Conservation (phyloP, 2,888 invertebrate genomes). For the Amitus sp. region DNA sequence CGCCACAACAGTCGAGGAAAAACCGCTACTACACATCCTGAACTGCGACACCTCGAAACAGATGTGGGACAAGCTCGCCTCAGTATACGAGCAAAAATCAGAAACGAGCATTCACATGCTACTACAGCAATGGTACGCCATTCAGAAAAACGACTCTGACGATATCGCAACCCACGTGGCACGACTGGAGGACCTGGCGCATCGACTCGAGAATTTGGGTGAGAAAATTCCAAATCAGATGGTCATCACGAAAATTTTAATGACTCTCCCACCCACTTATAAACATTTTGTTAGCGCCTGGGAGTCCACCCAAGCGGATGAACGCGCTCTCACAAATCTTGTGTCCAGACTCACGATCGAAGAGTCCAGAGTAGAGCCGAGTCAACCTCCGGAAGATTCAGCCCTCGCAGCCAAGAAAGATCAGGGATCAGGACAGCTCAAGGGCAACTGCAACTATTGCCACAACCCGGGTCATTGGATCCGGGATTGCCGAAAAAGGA, state of each 20-base stretch:
- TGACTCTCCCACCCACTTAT: conserved; percentile 34
- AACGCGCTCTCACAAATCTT: conserved; percentile 22
- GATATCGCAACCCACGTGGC: conserved; percentile 42
- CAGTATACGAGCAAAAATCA: conserved; percentile 46
- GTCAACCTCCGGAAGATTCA: background rate
- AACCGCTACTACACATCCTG: conserved; percentile 37
- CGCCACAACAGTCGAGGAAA: conserved; percentile 18
- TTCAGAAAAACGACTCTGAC: conserved; percentile 23
- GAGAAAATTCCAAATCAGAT: conserved; percentile 31
- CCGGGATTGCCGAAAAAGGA: conserved; percentile 14
- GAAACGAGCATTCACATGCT: conserved; percentile 43
- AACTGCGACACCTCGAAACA: conserved; percentile 43
- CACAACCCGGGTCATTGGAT: conserved; percentile 15
- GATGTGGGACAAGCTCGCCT: conserved; percentile 48
- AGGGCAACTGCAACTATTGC: conserved; percentile 10
- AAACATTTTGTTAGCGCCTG: conserved; percentile 38
- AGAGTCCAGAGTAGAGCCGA: conserved; percentile 6
- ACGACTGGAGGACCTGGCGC: conserved; percentile 38
- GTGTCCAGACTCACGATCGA: conserved; percentile 22
- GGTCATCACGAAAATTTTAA: conserved; percentile 39
- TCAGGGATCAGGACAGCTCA: no score
- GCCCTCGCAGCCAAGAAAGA: background rate
- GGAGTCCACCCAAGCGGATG: conserved; percentile 24
- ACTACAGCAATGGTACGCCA: conserved; percentile 38
- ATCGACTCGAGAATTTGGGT: conserved; percentile 23